Base-by-base conservation (phyloP, 35 echinoderm and acorn worm species). In the Amphiura filiformis region DNA sequence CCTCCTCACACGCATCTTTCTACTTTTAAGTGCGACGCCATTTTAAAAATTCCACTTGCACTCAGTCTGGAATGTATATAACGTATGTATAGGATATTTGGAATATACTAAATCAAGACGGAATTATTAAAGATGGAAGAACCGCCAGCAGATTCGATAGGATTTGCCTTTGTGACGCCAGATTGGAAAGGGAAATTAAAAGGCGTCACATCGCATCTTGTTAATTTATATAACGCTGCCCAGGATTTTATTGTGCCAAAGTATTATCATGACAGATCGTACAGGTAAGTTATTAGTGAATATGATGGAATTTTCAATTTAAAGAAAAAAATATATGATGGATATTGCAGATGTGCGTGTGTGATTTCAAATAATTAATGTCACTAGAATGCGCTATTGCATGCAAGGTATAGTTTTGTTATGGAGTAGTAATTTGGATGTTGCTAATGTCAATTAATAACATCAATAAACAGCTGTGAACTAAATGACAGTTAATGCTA, bases 191-290 rank as follows among this genome's bases (percentile, higher is more conserved):
- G 75, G 4, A 92, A 92, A 82, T 35, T 92, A 33, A 96, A 96
- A 89, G 86, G 86, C 81, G 91, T 82, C 20, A 84, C 86, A 23
- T 80, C 85, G 64, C 81, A 80, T 76, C 56, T 79, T 26, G 80
- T 80, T 34, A 82, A 92, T 86, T 78, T 92, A 70, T 92, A 88
- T 39, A 81, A 88, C 30, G 90, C 94, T 22, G 90, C 92, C 14
- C 94, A 96, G 82, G 90, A 96, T 86, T 96, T 92, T 37, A 96
- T 96, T 32, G 87, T 91, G 34, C 94, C 94, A 1, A 92, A 92
- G 52, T 96, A 96, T 77, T 96, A 96, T 56, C 89, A 96, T 35
- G 94, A 96, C 83, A 38, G 94, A 42, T 96, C 94, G 31, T 82
- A 91, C 31, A 65, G 94, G 94, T 96, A 79, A 87, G 88, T 83